phyloP scores from a whole-genome alignment of 2,888 invertebrate species.

The Leucania comma region DNA sequence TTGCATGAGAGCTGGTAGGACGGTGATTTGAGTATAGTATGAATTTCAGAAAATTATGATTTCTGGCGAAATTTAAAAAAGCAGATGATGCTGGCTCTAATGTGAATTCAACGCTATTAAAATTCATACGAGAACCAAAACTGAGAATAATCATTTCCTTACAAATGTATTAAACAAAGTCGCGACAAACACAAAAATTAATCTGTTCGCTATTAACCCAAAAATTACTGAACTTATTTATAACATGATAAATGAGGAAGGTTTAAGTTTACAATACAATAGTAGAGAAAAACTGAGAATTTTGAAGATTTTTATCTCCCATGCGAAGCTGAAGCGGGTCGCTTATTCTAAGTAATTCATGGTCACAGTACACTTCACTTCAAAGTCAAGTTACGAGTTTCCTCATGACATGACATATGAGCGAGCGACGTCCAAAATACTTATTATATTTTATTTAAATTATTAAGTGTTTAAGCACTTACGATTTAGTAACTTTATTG shows the following conservation, averaged over 20 bases:
- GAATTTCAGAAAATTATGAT: neutral
- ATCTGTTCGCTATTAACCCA: no score
- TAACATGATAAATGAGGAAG: no score
- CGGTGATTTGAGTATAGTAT: neutral
- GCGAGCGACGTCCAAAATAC: constrained; percentile 76
- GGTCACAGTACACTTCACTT: constrained; percentile 74
- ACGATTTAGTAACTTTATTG: constrained; percentile 25
- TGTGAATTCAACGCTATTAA: no score
- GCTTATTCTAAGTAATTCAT: constrained; percentile 22
- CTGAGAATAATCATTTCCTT: neutral
- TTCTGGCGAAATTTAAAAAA: neutral
- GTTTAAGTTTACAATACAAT: no score
- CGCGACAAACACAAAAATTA: no score
- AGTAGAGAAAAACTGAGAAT: no score
- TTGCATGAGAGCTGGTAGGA: neutral
- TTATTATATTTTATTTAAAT: constrained; percentile 78
- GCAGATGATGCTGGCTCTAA: neutral
- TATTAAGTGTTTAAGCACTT: constrained; percentile 56
- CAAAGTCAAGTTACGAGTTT: constrained; percentile 77
- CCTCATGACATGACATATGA: constrained; percentile 69
- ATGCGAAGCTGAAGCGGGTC: no score
- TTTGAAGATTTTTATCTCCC: no score
- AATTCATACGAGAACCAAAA: neutral
- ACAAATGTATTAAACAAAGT: no score
- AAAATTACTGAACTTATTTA: no score